These are phyloP conservation scores for Listronotus bonariensis DNA, from an alignment of 1,140 invertebrate genomes.

Conservation along the genomic window DNA sequence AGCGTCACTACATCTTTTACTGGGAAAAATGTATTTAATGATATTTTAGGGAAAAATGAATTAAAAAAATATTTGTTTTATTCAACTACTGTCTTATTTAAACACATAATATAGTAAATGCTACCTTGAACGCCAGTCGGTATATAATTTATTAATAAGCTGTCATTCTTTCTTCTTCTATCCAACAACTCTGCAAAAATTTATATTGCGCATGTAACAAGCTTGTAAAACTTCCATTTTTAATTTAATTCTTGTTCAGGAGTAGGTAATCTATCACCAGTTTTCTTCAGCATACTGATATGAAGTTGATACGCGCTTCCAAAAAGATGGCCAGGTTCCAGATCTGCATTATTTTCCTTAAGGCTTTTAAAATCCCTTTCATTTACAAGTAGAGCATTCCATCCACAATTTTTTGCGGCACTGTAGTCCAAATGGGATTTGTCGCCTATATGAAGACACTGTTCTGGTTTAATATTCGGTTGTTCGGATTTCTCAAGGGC, in stretches of 20 bases:
- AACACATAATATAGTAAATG: no score
- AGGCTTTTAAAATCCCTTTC: slow-evolving; percentile 40
- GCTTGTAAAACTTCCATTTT: no score
- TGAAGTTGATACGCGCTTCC: slow-evolving; percentile 46
- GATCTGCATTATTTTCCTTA: slow-evolving; percentile 42
- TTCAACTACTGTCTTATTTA: no score
- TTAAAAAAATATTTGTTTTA: no score
- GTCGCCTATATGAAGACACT: slow-evolving; percentile 85
- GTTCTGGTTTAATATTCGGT: slow-evolving; percentile 57
- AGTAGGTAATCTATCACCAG: slow-evolving; percentile 27
- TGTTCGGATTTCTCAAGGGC: slow-evolving; percentile 63
- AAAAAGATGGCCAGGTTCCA: slow-evolving; percentile 46
- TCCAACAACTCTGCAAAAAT: no score
- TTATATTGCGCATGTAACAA: no score
- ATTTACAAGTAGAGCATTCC: slow-evolving; percentile 72
- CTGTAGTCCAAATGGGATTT: slow-evolving; percentile 73
- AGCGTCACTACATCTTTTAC: no score
- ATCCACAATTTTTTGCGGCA: slow-evolving; percentile 73
- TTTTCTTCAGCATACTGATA: slow-evolving; percentile 19
- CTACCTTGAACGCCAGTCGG: no score
- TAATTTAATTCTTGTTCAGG: slow-evolving; percentile 22
- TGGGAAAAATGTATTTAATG: no score
- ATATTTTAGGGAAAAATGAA: no score
- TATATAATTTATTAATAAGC: no score
- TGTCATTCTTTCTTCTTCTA: no score